Conservation (phyloP, 2,888 invertebrate genomes). For the Criorhina ranunculi region DNA sequence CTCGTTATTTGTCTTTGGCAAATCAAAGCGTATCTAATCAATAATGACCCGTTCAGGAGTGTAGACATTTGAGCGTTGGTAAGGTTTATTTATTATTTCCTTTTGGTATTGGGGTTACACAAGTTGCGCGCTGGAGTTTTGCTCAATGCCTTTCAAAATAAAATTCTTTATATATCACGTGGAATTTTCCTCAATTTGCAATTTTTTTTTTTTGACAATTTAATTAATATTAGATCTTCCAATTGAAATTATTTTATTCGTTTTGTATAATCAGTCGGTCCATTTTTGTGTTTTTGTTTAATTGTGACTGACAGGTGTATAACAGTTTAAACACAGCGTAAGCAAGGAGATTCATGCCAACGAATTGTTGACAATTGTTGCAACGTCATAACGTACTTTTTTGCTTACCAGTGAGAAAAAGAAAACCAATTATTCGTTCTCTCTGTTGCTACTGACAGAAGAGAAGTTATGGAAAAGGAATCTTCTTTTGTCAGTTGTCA, state of each 20-base stretch:
- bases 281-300: neutral
- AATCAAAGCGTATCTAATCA: constrained; percentile 23
- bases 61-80: constrained; percentile 55
- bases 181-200: neutral
- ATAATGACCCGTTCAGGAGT: constrained; percentile 17
- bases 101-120: neutral
- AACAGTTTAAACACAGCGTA: neutral
- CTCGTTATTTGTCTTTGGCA: neutral
- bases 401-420: too few relatives aligned
- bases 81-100: constrained; percentile 13
- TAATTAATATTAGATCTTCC: neutral
- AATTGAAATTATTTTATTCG: constrained; percentile 1
- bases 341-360: too few relatives aligned
- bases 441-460: too few relatives aligned
- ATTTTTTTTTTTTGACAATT: neutral
- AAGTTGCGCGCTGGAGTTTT: neutral
- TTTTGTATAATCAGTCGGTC: neutral
- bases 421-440: too few relatives aligned
- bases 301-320: constrained; percentile 12
- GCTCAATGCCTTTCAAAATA: neutral
- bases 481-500: neutral
- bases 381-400: too few relatives aligned
- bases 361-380: too few relatives aligned
- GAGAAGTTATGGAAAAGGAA: too few relatives aligned
- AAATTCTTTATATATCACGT: neutral